Base-by-base conservation (phyloP, 2,888 invertebrate species). In the Camptogramma bilineatum region DNA sequence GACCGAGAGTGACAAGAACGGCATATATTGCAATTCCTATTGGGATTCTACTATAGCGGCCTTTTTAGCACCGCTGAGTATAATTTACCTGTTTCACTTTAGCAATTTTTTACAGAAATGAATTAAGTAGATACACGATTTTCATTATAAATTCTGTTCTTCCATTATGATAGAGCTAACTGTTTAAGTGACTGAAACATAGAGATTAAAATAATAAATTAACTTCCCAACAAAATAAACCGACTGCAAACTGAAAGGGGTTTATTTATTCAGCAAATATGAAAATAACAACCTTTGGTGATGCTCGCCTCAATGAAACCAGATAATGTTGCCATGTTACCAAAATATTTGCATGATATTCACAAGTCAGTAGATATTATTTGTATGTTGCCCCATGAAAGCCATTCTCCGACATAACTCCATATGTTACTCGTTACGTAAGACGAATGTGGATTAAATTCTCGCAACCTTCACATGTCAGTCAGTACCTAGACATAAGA, bases 201-300 rank as follows among this genome's bases (percentile, higher is more conserved):
- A 28, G 13, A 50, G 9, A 48, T 61, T 54, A 50, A 61, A 53
- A 48, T 53, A 19, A 39, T 34, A 47, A 48, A 53, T 61, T 9
- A 28, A 50, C 42, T 54, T 34, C n/a, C 19, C 18, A 21, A 62
- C 47, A 13, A 52, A 47, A 56, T 13, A 42, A 44, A 17, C 44
- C 51, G 8, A 44, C 10, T n/a, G 55, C 47, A 39, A 47, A 52
- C 52, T 44, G 13, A 50, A 51, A 61, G 19, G 24, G 52, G 50
- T 61, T 57, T 54, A 50, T 65, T 57, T 57, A 53, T 61, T 52
- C 52, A 57, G 34, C 53, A 57, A 61, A 57, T 61, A 65, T 46
- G 17, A 50, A 47, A 34, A 54, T 51, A 50, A 59, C 52, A 52
- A 50, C 24, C 52, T 28, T 44, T 19, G 31, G 50, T 51, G 34